phyloP scores from a whole-genome alignment of 2,888 invertebrate genomes.

The Caenorhabditis macrosperma region DNA sequence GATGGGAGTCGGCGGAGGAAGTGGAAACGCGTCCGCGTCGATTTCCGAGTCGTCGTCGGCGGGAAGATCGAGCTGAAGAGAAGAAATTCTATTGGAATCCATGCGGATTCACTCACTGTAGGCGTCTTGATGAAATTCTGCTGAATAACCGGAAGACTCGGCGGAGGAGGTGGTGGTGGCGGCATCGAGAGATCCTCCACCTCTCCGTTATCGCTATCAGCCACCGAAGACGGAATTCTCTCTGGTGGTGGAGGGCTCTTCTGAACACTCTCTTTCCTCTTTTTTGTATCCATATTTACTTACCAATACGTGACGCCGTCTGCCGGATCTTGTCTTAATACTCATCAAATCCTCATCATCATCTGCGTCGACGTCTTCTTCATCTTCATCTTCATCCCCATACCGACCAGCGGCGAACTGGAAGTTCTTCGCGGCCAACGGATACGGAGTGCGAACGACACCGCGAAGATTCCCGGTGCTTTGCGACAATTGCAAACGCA shows the following conservation, averaged over 20 bases:
- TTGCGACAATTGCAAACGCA: slow-evolving; percentile 32
- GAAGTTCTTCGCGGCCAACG: slow-evolving; percentile 16
- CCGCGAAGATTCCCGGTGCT: slow-evolving; percentile 54
- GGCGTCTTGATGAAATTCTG: slow-evolving; percentile 24
- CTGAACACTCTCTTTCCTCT: slow-evolving; percentile 1
- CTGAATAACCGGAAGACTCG: background rate
- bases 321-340: slow-evolving; percentile 34
- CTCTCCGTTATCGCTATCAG: slow-evolving; percentile 31
- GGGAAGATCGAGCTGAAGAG: slow-evolving; percentile 37
- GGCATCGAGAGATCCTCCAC: background rate
- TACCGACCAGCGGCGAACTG: background rate
- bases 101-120: too few species aligned
- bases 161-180: background rate
- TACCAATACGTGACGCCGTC: slow-evolving; percentile 38
- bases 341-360: slow-evolving; percentile 28
- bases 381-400: slow-evolving; percentile 27
- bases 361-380: slow-evolving; percentile 30
- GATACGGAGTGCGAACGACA: slow-evolving; percentile 37
- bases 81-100: too few species aligned
- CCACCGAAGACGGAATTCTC: slow-evolving; percentile 29
- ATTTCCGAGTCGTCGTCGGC: slow-evolving; percentile 32
- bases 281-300: background rate
- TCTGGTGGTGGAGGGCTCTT: slow-evolving; percentile 59
- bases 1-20: slow-evolving; percentile 42
- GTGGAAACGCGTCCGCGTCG: slow-evolving; percentile 29